These are phyloP conservation scores for Eupeodes luniger DNA, from an alignment of 2,888 invertebrate genomes.

Conservation along the genomic window DNA sequence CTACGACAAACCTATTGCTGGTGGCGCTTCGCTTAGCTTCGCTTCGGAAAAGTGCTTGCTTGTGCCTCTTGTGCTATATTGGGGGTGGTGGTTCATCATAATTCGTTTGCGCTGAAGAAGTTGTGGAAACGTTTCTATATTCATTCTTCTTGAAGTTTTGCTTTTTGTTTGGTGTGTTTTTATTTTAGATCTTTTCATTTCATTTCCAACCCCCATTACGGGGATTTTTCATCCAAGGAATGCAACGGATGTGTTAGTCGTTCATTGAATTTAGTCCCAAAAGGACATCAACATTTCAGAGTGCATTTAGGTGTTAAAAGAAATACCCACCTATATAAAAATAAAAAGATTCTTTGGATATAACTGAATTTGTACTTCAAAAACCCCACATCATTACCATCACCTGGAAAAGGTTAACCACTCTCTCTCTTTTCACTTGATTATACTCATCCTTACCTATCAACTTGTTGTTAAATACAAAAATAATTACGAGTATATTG, in stretches of 20 bases:
- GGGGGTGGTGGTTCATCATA: constrained; percentile 36
- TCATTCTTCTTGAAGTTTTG: constrained; percentile 59
- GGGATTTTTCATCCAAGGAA: constrained; percentile 59
- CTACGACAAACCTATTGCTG: too few relatives aligned
- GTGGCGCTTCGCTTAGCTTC: not conserved
- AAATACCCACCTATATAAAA: not conserved
- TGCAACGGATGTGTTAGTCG: constrained; percentile 61
- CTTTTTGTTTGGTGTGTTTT: not conserved
- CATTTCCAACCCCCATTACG: constrained; percentile 21
- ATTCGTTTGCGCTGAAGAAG: constrained; percentile 33
- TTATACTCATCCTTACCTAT: too few relatives aligned
- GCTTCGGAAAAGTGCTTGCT: constrained; percentile 1
- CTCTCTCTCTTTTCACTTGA: not conserved
- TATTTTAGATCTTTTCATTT: constrained; percentile 5
- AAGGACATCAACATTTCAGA: constrained; percentile 53
- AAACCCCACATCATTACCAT: constrained; percentile 1
- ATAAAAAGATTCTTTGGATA: constrained; percentile 42
- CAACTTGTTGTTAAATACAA: not conserved
- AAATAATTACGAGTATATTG: constrained; percentile 4
- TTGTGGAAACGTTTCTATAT: constrained; percentile 60
- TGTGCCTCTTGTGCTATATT: constrained; percentile 27
- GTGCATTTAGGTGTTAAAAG: not conserved
- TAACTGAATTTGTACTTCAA: constrained; percentile 38
- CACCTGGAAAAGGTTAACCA: constrained; percentile 13
- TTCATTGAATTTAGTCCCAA: constrained; percentile 67